Evolutionary conservation across 1,140 invertebrate genomes (phyloP).

Genomic region (Leguminivora glycinivorella): DNA sequence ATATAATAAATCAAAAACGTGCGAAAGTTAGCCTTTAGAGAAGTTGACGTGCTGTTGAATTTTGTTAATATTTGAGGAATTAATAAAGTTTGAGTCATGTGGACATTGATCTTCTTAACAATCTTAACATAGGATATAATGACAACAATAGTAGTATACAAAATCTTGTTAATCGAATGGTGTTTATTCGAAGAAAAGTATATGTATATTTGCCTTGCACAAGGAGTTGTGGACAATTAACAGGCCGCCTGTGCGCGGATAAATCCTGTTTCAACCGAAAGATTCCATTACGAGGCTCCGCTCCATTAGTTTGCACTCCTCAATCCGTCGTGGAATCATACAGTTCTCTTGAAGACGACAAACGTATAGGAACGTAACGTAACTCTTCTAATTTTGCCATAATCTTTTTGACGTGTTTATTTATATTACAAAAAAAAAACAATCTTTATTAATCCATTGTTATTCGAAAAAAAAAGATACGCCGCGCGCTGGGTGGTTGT

Average conservation of each 20-base stretch:
- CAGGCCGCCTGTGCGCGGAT: slow-evolving; percentile 47
- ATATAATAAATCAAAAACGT: no score
- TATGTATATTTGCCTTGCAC: background rate
- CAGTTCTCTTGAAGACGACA: slow-evolving; percentile 48
- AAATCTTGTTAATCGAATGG: background rate
- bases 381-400: slow-evolving; percentile 13
- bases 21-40: no score
- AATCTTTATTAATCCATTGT: slow-evolving; percentile 17
- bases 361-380: slow-evolving; percentile 2
- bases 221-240: slow-evolving; percentile 23
- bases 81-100: no score
- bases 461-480: slow-evolving; percentile 13
- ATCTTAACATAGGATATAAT: no score
- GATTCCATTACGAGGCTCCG: slow-evolving; percentile 54
- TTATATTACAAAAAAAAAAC: background rate
- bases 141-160: no score
- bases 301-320: slow-evolving; percentile 56
- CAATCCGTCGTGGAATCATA: slow-evolving; percentile 53
- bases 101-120: no score
- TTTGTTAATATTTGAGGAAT: no score
- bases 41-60: no score
- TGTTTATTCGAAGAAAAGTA: background rate
- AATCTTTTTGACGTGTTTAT: background rate
- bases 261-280: slow-evolving; percentile 76
- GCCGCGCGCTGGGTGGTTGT: slow-evolving; percentile 30